Percentiles rank a stretch among this genome's conserved stretches.
phyloP scores from a whole-genome alignment of 2,797 vertebrate genomes.

The Crocodylus rhombifer region DNA sequence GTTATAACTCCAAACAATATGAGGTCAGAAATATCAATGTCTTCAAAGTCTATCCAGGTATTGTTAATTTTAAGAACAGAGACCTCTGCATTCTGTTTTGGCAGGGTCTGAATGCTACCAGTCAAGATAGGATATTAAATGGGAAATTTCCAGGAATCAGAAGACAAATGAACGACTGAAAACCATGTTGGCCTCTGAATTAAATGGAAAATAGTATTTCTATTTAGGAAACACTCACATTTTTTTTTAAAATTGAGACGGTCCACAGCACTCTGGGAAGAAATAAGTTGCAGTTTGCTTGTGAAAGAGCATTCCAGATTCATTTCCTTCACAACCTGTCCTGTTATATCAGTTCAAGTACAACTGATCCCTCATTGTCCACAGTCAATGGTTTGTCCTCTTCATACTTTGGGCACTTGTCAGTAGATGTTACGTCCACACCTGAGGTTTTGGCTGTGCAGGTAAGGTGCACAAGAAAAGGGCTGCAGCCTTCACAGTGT shows the following conservation, averaged over 20 bases:
- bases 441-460: neutral
- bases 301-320: neutral
- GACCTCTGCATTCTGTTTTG: fast-evolving
- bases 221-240: neutral
- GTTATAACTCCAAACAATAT: neutral
- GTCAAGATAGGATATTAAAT: fast-evolving
- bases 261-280: neutral
- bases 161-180: neutral
- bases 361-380: neutral
- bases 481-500: neutral
- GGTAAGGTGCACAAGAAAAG: neutral
- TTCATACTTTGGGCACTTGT: neutral
- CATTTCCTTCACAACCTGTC: neutral
- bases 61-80: constrained; percentile 10
- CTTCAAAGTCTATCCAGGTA: neutral
- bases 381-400: neutral
- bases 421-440: neutral
- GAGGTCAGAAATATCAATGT: neutral
- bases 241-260: neutral
- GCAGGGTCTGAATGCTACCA: fast-evolving
- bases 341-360: neutral
- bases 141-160: fast-evolving
- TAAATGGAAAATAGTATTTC: neutral
- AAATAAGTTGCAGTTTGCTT: neutral
- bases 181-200: neutral